Evolutionary conservation across 2,888 invertebrate genomes (phyloP), one percentile per base, ranked within the genome.

Genomic region (Heliconius charithonia): DNA sequence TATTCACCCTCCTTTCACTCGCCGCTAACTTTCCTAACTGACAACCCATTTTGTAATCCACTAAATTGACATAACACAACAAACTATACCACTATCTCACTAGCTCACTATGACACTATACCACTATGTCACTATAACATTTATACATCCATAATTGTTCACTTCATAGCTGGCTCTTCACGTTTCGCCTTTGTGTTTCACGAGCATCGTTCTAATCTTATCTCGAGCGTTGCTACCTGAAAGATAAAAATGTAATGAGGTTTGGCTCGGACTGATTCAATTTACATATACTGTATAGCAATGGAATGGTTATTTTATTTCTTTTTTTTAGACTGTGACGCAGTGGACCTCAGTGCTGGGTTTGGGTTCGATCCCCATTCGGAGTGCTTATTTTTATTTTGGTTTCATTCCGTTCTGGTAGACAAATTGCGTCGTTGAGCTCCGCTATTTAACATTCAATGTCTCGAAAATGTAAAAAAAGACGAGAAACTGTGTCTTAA

Each of bases 1-100:
- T 92, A 78, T 89, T 89, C 77, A 91, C 88, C 82, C 94, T 89
- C 85, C 95, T 87, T 87, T 95, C 95, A 80, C 96, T 95, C 81
- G 96, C 93, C 80, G 97, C 97, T 88, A 97, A 92, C 90, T 97
- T 97, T 77, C 97, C 97, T 86, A 97, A 94, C 93, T 97, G 97
- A 92, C 97, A 97, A 88, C 97, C 97, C 97, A 97, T 82, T 86
- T 67, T 76, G 79, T 71, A 85, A 80, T 80, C 67, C 81, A 84
- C 84, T 75, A 79, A 81, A 80, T 81, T 79, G 79, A 82, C 82
- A 83, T 82, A 67, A 67, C 71, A 80, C 79, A 79, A 78, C 9
- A 37, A 37, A 37, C 9, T 37, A 16, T 45, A 3, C 12, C 45
- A 45, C 45, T 45, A 45, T 59, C 69, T 77, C 32, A 74, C 75